Evolutionary conservation across 2,113 vertebrate species (phyloP).

Genomic region (Orcinus orca): DNA sequence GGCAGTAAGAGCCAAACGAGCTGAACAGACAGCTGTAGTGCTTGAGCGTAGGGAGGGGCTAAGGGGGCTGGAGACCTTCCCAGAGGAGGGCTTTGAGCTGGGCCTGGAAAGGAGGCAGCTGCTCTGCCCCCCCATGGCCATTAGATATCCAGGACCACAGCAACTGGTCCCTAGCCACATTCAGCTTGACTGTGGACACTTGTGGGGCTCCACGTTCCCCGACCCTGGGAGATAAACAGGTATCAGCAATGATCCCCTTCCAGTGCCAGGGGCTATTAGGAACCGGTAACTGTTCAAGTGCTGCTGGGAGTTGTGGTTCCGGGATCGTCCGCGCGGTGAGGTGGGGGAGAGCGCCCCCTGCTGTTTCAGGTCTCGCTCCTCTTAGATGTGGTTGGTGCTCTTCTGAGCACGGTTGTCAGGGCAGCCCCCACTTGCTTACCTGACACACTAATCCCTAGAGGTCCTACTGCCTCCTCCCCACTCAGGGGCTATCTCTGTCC

Average conservation of each 20-base stretch:
- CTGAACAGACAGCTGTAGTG: conserved; percentile 55
- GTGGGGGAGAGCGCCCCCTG: conserved; percentile 47
- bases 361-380: background rate
- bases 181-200: background rate
- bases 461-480: background rate
- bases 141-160: background rate
- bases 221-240: background rate
- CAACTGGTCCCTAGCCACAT: background rate
- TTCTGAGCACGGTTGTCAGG: background rate
- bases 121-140: background rate
- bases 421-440: background rate
- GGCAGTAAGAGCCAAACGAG: conserved; percentile 59
- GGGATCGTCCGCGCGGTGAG: accelerated
- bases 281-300: background rate
- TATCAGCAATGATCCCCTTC: background rate
- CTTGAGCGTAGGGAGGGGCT: background rate
- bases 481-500: background rate
- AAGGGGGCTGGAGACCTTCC: conserved; percentile 40
- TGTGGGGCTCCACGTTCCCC: background rate
- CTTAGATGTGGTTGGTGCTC: background rate
- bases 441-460: background rate
- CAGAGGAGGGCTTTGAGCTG: conserved; percentile 18
- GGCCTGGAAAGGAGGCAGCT: conserved; percentile 8
- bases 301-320: conserved; percentile 47
- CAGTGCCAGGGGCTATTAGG: background rate